Conservation (phyloP, 2,797 vertebrate genomes). For the Enteromius viviparus region DNA sequence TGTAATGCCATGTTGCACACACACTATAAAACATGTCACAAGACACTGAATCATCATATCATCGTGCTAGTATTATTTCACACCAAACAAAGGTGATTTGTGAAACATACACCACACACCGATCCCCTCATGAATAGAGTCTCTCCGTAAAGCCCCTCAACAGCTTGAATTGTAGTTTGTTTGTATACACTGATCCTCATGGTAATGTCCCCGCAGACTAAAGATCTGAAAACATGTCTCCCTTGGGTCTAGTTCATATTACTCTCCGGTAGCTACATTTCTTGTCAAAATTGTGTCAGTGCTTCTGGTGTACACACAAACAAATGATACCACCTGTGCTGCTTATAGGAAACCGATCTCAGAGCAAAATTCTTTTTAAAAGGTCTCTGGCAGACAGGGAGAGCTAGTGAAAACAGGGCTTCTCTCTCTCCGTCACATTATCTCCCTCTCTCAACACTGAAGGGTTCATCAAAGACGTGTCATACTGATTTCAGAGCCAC, state of each 20-base stretch:
- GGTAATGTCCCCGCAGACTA: conserved; percentile 41
- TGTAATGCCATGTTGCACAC: neutral
- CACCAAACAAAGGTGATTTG: conserved; percentile 16
- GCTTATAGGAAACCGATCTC: conserved; percentile 27
- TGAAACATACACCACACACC: conserved; percentile 18
- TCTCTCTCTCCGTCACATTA: conserved; percentile 46
- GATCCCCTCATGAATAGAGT: conserved; percentile 16
- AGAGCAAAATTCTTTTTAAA: conserved; percentile 37
- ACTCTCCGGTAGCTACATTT: conserved; percentile 21
- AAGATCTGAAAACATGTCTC: conserved; percentile 42
- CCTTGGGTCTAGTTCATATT: conserved; percentile 45
- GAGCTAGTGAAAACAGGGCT: conserved; percentile 48
- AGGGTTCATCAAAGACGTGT: conserved; percentile 60
- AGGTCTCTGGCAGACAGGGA: conserved; percentile 48
- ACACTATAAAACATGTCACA: neutral
- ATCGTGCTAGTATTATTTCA: neutral
- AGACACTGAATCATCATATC: neutral
- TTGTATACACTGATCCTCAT: conserved; percentile 46
- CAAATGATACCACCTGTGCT: conserved; percentile 36
- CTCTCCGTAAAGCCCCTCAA: neutral
- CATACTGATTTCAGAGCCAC: conserved; percentile 59
- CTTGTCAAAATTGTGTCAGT: conserved; percentile 46
- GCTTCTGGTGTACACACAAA: conserved; percentile 38
- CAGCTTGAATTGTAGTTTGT: conserved; percentile 42
- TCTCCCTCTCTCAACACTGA: conserved; percentile 50